Base-by-base conservation (phyloP, 2,888 invertebrate genomes). In the Drosophila austrosaltans region DNA sequence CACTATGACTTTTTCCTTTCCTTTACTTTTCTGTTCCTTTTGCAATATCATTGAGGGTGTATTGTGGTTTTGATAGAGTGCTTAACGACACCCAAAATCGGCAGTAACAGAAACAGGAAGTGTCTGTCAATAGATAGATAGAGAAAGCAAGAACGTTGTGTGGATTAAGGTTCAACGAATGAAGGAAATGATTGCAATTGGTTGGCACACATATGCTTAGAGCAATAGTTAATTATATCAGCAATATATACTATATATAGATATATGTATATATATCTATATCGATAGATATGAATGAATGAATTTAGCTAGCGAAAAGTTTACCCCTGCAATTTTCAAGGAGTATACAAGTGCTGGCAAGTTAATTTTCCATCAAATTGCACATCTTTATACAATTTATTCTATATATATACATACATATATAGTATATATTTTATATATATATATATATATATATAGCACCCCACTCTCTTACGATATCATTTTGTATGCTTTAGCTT, bases 1-100 rank as follows among this genome's bases (percentile, higher is more conserved):
- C 86, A 89, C 89, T 77, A 81, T 79, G 81, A 78, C 79, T 83
- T 82, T 76, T 78, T 75, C 75, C 66, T 70, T 70, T 39, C 25
- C 20, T 16, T n/a, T 7, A n/a, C 25, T 28, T 57, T 40, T 58
- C 20, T n/a, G 10, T 20, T 6, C n/a, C 20, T 25, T 58, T 40
- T 60, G 58, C 70, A 66, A 70, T 64, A 61, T 54, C 65, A 57
- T 57, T 57, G 30, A 69, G 72, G 12, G 63, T 65, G 74, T 75
- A 62, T 65, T 77, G 80, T 70, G 80, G 74, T 79, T 72, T 69
- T 72, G 53, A 78, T 61, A 54, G 73, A 84, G 82, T 72, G 67
- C 72, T 66, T 53, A 60, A 53, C 48, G 72, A 54, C 53, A 32
- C 62, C 65, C 48, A 25, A 56, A 28, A 36, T 36, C 36, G 36